Conservation (phyloP, 2,113 vertebrate genomes). For the Tachysurus vachellii region DNA sequence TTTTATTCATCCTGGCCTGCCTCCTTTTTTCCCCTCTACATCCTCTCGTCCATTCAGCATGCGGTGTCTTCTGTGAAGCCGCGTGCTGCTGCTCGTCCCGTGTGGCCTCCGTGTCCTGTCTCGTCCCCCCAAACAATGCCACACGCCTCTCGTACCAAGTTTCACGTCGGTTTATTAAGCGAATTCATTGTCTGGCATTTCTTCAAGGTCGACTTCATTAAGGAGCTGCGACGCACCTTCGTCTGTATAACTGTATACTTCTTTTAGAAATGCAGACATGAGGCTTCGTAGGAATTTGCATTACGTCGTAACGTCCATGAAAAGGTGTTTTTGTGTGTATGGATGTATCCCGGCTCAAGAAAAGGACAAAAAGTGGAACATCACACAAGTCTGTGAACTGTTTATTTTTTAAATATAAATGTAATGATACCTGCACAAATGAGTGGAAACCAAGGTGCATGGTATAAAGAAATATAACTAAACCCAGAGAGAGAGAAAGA, state of each 20-base stretch:
- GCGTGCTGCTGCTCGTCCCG: slow-evolving; percentile 45
- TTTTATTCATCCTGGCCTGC: slow-evolving; percentile 72
- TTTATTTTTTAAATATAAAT: no score
- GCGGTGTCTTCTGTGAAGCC: slow-evolving; percentile 55
- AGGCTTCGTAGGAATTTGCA: slow-evolving; percentile 28
- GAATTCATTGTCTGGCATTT: slow-evolving; percentile 58
- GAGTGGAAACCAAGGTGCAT: no score
- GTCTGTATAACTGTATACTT: not conserved
- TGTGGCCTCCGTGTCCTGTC: slow-evolving; percentile 48
- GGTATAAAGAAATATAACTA: no score
- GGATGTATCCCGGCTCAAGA: not conserved
- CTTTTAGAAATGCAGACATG: slow-evolving; percentile 38
- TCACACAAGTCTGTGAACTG: no score
- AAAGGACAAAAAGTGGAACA: no score
- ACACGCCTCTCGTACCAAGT: slow-evolving; percentile 40
- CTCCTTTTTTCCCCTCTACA: slow-evolving; percentile 55
- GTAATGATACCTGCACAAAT: no score
- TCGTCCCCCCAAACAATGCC: slow-evolving; percentile 46
- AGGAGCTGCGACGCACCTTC: slow-evolving; percentile 4
- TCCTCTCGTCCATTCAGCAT: slow-evolving; percentile 72
- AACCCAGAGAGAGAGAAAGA: no score
- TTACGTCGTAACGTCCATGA: slow-evolving; percentile 22
- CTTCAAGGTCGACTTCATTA: slow-evolving; percentile 57
- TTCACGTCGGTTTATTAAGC: slow-evolving; percentile 55
- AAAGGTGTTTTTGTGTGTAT: slow-evolving; percentile 30